These are phyloP conservation scores for Lytechinus variegatus DNA, from an alignment of 35 echinoderm and acorn worm species.

Conservation along the genomic window DNA sequence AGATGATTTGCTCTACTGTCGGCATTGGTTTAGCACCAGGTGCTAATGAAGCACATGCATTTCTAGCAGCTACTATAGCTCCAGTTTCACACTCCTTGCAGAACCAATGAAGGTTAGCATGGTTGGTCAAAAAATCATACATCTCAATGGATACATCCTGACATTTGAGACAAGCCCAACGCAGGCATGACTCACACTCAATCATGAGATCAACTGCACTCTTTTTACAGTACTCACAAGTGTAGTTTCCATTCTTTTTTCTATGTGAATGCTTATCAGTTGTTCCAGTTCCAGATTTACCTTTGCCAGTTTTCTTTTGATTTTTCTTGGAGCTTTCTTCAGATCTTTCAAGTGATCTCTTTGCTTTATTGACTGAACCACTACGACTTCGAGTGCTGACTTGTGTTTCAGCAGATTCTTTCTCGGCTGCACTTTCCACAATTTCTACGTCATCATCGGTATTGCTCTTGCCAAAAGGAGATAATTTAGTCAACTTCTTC, in stretches of 20 bases:
- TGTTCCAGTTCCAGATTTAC: not conserved
- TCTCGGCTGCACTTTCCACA: not conserved
- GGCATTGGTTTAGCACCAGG: not conserved
- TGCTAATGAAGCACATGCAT: not conserved
- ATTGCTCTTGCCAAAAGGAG: not conserved
- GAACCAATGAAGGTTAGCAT: constrained; percentile 46
- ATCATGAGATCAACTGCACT: constrained; percentile 46
- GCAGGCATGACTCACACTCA: constrained; percentile 41
- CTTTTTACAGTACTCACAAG: constrained; percentile 44
- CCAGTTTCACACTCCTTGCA: constrained; percentile 31
- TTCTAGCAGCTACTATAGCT: not conserved
- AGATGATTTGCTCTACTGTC: constrained; percentile 40
- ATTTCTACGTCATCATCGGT: not conserved
- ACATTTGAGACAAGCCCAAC: constrained; percentile 48
- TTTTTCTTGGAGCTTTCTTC: not conserved
- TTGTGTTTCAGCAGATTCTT: constrained; percentile 36
- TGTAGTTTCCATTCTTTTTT: constrained; percentile 45
- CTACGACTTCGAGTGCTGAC: constrained; percentile 15
- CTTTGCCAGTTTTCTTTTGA: not conserved
- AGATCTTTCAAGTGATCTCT: constrained; percentile 34
- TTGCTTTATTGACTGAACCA: not conserved
- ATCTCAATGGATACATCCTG: constrained; percentile 40
- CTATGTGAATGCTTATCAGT: no score
- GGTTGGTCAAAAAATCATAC: constrained; percentile 22
- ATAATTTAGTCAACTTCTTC: not conserved